Evolutionary conservation across 2,113 vertebrate species (phyloP), one percentile per base, ranked within the genome.

Genomic region (Nestor notabilis): DNA sequence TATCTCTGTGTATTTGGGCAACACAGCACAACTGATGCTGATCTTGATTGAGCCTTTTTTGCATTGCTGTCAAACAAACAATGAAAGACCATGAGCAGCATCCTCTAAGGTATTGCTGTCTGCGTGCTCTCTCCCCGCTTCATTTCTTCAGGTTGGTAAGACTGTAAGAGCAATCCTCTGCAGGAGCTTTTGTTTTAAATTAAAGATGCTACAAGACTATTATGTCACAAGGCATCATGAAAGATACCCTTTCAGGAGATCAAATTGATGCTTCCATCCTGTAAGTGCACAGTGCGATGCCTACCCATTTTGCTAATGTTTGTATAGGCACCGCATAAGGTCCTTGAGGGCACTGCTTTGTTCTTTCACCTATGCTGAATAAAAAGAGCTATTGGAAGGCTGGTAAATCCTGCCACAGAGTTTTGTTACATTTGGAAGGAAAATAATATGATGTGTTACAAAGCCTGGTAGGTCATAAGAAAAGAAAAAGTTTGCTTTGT

Each of bases 131-230:
- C 77, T 89, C 89, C 74, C 65, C 0, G 5, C 89, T 82, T 89
- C 69, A 93, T 85, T 49, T 95, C 93, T 83, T 52, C 83, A 76
- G 83, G 91, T 92, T 0, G 27, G 72, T 47, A 37, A 90, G 76
- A 24, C 69, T 87, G 44, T 6, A 5, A 47, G 37, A 96, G 58
- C 80, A 95, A 82, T 41, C 89, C 58, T 91, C 72, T 52, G 72
- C 86, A 87, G 90, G 78, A 91, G 80, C 44, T 96, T 84, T 93
- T 89, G 74, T 89, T 95, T 89, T 95, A 95, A 95, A 96, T 95
- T 92, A 97, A 94, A 95, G 91, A 96, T 96, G 95, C 72, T 96
- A 89, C 86, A 78, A 83, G 92, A 75, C 69, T 93, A 78, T 92
- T 93, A 89, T 95, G 92, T 94, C 86, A 64, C 12, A 89, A 95